phyloP scores from a whole-genome alignment of 2,888 invertebrate genomes.

The Polia nebulosa region DNA sequence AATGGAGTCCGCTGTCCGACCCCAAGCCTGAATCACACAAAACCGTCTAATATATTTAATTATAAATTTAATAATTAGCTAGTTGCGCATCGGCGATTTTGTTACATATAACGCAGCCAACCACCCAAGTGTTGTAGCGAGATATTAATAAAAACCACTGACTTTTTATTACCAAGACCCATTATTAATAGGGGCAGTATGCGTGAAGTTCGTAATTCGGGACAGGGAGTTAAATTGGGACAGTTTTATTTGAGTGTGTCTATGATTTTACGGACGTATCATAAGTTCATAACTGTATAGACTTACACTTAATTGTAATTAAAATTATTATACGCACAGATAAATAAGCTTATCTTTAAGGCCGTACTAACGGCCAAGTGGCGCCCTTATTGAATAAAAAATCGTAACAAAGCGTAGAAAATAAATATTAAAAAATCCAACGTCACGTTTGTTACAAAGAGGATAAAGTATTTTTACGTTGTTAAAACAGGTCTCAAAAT shows the following conservation, averaged over 20 bases:
- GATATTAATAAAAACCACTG: constrained; percentile 76
- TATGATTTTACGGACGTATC: constrained; percentile 1
- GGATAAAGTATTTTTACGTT: no score
- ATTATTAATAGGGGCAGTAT: constrained; percentile 61
- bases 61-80: constrained; percentile 85
- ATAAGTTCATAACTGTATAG: constrained; percentile 5
- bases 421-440: no score
- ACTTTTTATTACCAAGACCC: constrained; percentile 52
- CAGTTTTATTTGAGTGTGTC: constrained; percentile 16
- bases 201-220: constrained; percentile 49
- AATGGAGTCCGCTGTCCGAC: constrained; percentile 63
- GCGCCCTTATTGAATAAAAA: no score
- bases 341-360: not conserved
- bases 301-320: not conserved
- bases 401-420: no score
- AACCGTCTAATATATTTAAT: constrained; percentile 81
- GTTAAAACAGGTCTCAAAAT: no score
- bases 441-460: no score
- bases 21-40: constrained; percentile 66
- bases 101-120: constrained; percentile 62
- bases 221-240: constrained; percentile 35
- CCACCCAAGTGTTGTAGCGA: constrained; percentile 77
- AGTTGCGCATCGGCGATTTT: constrained; percentile 73
- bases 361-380: no score
- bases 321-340: no score